A percentile compares a stretch with the other conserved stretches of the same genome.
Evolutionary conservation across 2,888 invertebrate genomes (phyloP).

Genomic region (Artemia sinica): DNA sequence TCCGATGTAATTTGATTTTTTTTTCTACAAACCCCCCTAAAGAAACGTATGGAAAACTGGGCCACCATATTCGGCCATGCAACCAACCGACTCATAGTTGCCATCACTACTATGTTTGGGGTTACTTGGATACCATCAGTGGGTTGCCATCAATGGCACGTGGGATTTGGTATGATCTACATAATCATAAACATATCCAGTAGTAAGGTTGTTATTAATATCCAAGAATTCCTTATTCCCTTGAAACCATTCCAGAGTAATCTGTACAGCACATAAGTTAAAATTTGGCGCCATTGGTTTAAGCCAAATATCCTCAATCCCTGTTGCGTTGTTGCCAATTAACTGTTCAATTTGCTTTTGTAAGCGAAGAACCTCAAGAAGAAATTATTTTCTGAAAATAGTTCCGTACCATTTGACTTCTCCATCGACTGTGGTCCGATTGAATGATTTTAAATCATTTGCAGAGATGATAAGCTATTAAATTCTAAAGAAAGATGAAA

Average conservation of each 20-base stretch:
- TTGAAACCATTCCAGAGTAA: slow-evolving; percentile 79
- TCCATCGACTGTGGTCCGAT: background rate
- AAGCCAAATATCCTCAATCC: slow-evolving; percentile 69
- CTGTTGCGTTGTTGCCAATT: slow-evolving; percentile 24
- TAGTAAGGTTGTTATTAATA: slow-evolving; percentile 11
- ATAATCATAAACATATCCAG: slow-evolving; percentile 20
- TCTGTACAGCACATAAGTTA: slow-evolving; percentile 65
- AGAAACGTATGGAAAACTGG: slow-evolving; percentile 81
- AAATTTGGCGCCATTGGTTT: slow-evolving; percentile 59
- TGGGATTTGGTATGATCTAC: slow-evolving; percentile 29
- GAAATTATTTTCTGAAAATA: slow-evolving; percentile 62
- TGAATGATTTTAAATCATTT: slow-evolving; percentile 21
- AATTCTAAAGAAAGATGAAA: slow-evolving; percentile 80
- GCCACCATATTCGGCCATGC: slow-evolving; percentile 74
- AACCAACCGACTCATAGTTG: slow-evolving; percentile 33
- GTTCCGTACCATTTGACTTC: slow-evolving; percentile 51
- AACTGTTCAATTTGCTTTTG: slow-evolving; percentile 44
- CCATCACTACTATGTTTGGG: slow-evolving; percentile 30
- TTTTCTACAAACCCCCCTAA: slow-evolving; percentile 57
- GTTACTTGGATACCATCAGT: slow-evolving; percentile 43
- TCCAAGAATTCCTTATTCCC: slow-evolving; percentile 34
- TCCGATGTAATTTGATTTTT: slow-evolving; percentile 29
- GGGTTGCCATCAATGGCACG: slow-evolving; percentile 58
- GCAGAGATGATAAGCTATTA: slow-evolving; percentile 79
- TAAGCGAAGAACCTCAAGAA: slow-evolving; percentile 49